Evolutionary conservation across 2,888 invertebrate genomes (phyloP), one percentile per base, ranked within the genome.

Genomic region (Hirtodrosophila alboralis): DNA sequence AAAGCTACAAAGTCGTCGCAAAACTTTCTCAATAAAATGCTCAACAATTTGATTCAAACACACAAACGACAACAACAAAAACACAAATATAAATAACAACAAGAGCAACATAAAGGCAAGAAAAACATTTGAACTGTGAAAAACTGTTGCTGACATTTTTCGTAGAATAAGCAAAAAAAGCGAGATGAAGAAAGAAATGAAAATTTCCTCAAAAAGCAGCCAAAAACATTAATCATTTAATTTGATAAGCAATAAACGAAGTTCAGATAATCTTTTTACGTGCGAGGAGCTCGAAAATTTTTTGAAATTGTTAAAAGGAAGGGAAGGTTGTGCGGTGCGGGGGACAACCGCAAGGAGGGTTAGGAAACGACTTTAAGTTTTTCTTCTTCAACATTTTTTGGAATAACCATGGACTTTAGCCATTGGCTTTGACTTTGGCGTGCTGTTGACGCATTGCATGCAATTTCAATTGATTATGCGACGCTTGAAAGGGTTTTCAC

Each of bases 221-320:
- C 37, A 33, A 34, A 10, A 57, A 67, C 80, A 83, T 84, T 80
- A 83, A 86, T 80, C 83, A 86, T 83, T 83, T 86, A 84, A 86
- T 83, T 84, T 86, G 83, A 86, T 86, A 86, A 83, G 80, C 84
- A 76, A 74, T 70, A 71, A 83, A 70, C 64, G 75, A 76, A 85
- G 67, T 76, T 67, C 51, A 61, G 65, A 85, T 79, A 83, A 83
- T 77, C 81, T 77, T 63, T 60, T 60, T 66, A 84, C 65, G 66
- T 74, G 64, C 53, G 21, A 41, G 33, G 62, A 57, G 9, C 38
- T 40, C 34, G 30, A 51, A 47, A n/a, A n/a, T 49, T 48, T 41
- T 45, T 16, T n/a, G 45, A 53, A 69, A 36, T 21, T n/a, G n/a
- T n/a, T n/a, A n/a, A n/a, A n/a, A n/a, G n/a, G n/a, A n/a, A n/a